These are phyloP conservation scores for Chaunax sp. DNA, from an alignment of 2,797 vertebrate genomes.

Conservation along the genomic window DNA sequence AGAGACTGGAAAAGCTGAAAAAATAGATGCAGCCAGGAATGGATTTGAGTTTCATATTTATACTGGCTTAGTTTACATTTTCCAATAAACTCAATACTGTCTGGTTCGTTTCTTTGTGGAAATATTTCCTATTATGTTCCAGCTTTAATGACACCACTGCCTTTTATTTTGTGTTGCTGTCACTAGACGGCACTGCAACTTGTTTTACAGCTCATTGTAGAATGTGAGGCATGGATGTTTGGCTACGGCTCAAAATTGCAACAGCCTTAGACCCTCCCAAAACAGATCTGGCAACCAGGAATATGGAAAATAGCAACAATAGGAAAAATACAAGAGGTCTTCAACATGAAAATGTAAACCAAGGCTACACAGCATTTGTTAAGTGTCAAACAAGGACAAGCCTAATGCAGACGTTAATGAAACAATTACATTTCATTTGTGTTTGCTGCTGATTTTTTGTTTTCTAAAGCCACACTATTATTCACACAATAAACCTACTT, in stretches of 20 bases:
- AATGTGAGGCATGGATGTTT: conserved; percentile 36
- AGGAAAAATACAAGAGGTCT: background rate
- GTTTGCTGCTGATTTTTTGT: background rate
- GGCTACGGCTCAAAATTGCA: conserved; percentile 48
- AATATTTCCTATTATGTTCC: background rate
- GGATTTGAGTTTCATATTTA: no score
- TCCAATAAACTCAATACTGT: conserved; percentile 23
- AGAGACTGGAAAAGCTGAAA: no score
- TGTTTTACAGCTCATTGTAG: conserved; percentile 24
- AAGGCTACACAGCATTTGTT: no score
- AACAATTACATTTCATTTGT: background rate
- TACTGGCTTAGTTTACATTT: background rate
- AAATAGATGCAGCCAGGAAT: no score
- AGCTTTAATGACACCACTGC: background rate
- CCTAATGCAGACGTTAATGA: background rate
- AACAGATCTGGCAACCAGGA: conserved; percentile 61
- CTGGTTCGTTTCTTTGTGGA: background rate
- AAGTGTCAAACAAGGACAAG: no score
- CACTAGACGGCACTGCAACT: conserved; percentile 43
- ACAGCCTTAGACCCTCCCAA: conserved; percentile 53
- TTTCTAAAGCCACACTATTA: background rate
- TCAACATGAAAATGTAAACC: background rate
- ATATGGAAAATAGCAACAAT: conserved; percentile 45
- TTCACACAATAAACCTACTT: background rate
- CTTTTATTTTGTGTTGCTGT: conserved; percentile 35